Evolutionary conservation across 2,797 vertebrate genomes (phyloP).

Genomic region (Channa striata): DNA sequence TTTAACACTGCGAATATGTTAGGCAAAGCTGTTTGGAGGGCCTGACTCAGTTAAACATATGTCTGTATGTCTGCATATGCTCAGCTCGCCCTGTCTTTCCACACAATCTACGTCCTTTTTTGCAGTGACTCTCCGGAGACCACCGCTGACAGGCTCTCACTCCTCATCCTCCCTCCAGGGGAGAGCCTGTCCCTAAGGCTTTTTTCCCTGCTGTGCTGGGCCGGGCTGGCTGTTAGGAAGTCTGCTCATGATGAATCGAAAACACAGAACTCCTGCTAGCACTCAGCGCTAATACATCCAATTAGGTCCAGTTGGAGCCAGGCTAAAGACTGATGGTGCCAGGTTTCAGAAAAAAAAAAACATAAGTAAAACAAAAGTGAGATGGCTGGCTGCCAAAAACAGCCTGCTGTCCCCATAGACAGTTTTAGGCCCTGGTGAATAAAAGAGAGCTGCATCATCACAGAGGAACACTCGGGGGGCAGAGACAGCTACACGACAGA

Average conservation of each 20-base stretch:
- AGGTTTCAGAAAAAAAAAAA: slow-evolving; percentile 6
- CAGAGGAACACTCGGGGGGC: slow-evolving; percentile 16
- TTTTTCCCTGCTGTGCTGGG: neutral
- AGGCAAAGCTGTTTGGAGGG: slow-evolving; percentile 21
- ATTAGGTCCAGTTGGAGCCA: slow-evolving; percentile 61
- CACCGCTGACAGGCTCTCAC: slow-evolving; percentile 39
- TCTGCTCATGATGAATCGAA: slow-evolving; percentile 56
- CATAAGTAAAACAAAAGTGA: slow-evolving; percentile 38
- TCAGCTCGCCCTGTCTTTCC: slow-evolving; percentile 15
- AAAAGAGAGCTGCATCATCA: slow-evolving; percentile 39
- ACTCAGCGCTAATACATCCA: slow-evolving; percentile 61
- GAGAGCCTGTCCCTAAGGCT: slow-evolving; percentile 32
- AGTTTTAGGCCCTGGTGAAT: slow-evolving; percentile 30
- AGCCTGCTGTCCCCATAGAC: slow-evolving; percentile 24
- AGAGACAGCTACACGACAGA: slow-evolving; percentile 3
- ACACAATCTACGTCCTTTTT: neutral
- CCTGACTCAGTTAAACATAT: slow-evolving; percentile 30
- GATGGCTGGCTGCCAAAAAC: slow-evolving; percentile 44
- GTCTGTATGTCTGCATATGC: slow-evolving; percentile 22
- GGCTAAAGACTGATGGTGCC: slow-evolving; percentile 41
- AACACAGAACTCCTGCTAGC: slow-evolving; percentile 53
- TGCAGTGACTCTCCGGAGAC: slow-evolving; percentile 19
- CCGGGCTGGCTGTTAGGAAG: slow-evolving; percentile 34
- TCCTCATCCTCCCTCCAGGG: slow-evolving; percentile 28
- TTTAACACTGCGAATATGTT: slow-evolving; percentile 8